phyloP scores from a whole-genome alignment of 1,140 invertebrate genomes.

The Drosophila bipectinata region DNA sequence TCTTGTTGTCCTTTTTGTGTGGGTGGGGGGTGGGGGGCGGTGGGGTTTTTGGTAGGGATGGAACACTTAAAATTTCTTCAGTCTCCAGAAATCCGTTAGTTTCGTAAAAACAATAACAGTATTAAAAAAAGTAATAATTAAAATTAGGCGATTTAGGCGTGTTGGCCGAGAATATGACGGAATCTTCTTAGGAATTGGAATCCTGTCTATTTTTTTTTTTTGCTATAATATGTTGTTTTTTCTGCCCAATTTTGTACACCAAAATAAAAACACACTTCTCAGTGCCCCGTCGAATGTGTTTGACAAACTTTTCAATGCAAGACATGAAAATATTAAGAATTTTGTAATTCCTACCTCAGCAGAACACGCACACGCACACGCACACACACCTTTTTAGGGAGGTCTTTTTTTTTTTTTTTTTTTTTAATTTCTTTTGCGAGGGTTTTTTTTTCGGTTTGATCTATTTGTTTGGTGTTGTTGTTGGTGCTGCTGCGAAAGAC shows the following conservation, averaged over 20 bases:
- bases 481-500: background rate
- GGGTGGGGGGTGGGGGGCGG: too few relatives aligned
- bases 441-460: conserved; percentile 8
- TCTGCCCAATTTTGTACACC: conserved; percentile 2
- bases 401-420: background rate
- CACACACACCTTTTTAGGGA: conserved; percentile 2
- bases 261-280: background rate
- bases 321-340: background rate
- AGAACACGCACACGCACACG: background rate
- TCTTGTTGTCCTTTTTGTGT: background rate
- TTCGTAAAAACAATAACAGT: background rate
- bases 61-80: background rate
- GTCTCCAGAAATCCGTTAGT: background rate
- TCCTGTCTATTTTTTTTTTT: too few relatives aligned
- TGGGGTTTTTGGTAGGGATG: too few relatives aligned
- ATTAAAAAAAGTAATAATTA: background rate
- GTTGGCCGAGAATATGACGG: background rate
- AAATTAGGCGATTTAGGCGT: background rate
- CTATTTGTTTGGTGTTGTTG: background rate
- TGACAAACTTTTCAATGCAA: conserved; percentile 2
- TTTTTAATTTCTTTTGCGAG: background rate
- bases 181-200: background rate
- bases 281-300: conserved; percentile 1
- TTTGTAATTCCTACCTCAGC: background rate
- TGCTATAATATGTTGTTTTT: background rate